Conservation (phyloP, 2,797 vertebrate species). For the Muscicapa comitata region DNA sequence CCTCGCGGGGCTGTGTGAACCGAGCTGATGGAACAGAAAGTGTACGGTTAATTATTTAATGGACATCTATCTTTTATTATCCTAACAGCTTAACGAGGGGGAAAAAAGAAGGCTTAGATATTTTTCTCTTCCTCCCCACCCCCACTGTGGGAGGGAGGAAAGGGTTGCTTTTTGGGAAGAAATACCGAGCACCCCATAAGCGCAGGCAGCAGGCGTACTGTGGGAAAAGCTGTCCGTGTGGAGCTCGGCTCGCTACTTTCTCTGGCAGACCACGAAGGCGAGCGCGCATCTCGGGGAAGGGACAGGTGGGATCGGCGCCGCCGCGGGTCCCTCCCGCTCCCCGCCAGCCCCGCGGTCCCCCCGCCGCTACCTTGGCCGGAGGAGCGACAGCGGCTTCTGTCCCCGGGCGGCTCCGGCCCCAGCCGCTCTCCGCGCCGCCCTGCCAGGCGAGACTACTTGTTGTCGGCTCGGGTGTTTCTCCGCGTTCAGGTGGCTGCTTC, state of each 20-base stretch:
- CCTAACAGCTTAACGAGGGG: not conserved
- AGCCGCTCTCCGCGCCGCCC: not conserved
- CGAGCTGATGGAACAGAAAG: slow-evolving; percentile 31
- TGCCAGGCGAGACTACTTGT: slow-evolving; percentile 61
- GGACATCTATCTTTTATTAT: slow-evolving; percentile 1
- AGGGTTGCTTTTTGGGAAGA: not conserved
- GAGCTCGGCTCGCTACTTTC: not conserved
- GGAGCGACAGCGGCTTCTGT: not conserved
- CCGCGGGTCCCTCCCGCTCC: not conserved
- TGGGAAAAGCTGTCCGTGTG: not conserved
- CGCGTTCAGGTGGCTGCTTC: slow-evolving; percentile 52
- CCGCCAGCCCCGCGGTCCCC: not conserved
- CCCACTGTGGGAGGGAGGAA: not conserved
- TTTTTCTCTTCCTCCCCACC: not conserved
- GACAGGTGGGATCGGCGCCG: not conserved
- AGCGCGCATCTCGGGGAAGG: not conserved
- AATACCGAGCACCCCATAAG: not conserved
- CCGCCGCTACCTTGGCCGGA: slow-evolving; percentile 35
- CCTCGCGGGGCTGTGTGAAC: slow-evolving; percentile 20
- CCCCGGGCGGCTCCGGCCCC: not conserved
- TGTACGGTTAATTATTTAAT: not conserved
- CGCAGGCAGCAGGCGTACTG: not conserved
- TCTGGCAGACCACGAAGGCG: not conserved
- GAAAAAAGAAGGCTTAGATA: not conserved
- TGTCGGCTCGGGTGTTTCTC: slow-evolving; percentile 10